Evolutionary conservation across 2,888 invertebrate species (phyloP).

Genomic region (Polyommatus icarus): DNA sequence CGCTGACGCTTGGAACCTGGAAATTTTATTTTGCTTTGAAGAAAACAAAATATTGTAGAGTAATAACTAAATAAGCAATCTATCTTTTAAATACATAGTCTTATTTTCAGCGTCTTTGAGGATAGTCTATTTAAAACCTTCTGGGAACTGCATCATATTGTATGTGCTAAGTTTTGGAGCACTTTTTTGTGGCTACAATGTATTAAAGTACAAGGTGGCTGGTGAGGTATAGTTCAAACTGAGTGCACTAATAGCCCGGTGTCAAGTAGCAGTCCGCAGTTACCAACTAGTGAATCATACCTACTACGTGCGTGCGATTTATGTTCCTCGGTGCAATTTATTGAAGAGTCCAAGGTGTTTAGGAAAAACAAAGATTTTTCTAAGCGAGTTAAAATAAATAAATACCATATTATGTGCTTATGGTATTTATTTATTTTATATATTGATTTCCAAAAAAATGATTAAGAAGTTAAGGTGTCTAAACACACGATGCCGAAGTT

Average conservation of each 20-base stretch:
- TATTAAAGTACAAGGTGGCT: background rate
- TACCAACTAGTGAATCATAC: background rate
- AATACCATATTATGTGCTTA: too few relatives aligned
- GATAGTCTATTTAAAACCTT: too few relatives aligned
- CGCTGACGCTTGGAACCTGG: background rate
- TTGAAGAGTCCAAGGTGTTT: too few relatives aligned
- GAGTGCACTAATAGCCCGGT: background rate
- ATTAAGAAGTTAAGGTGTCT: too few relatives aligned
- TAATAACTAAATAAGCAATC: too few relatives aligned
- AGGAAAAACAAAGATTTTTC: too few relatives aligned
- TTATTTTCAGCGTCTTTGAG: background rate
- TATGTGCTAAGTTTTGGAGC: background rate
- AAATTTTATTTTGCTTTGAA: too few relatives aligned
- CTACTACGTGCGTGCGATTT: background rate
- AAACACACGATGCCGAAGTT: too few relatives aligned
- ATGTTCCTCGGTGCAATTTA: background rate
- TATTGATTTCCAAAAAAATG: too few relatives aligned
- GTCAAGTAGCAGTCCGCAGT: background rate
- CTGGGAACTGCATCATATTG: background rate
- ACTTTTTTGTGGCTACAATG: background rate
- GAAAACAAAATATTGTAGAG: too few relatives aligned
- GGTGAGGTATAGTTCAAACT: background rate
- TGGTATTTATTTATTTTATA: too few relatives aligned
- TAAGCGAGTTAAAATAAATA: too few relatives aligned
- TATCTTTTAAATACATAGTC: background rate